A percentile compares a stretch with the other conserved stretches of the same genome.
These are phyloP conservation scores for Scaptomyza flava DNA, from an alignment of 2,888 invertebrate genomes.

Conservation along the genomic window DNA sequence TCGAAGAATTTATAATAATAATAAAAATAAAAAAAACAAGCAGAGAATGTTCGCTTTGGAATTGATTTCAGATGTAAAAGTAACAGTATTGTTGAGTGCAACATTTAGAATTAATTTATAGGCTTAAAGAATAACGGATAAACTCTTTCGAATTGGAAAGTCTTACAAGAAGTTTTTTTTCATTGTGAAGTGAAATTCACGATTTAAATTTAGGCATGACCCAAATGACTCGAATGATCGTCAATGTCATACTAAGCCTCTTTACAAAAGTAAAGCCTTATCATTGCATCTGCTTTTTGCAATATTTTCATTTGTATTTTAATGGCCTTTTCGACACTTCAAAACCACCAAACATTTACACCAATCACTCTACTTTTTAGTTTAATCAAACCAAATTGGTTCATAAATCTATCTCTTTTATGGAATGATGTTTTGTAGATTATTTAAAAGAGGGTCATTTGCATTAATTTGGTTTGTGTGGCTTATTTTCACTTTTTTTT, in stretches of 20 bases:
- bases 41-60: slow-evolving; percentile 43
- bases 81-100: slow-evolving; percentile 32
- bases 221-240: slow-evolving; percentile 24
- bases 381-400: slow-evolving; percentile 38
- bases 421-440: slow-evolving; percentile 16
- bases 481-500: slow-evolving; percentile 56
- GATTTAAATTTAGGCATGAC: slow-evolving; percentile 18
- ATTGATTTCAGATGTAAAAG: slow-evolving; percentile 28
- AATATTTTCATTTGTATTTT: slow-evolving; percentile 39
- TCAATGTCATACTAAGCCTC: slow-evolving; percentile 35
- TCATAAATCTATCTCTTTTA: slow-evolving; percentile 53
- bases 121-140: slow-evolving; percentile 2
- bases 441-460: slow-evolving; percentile 50
- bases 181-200: slow-evolving; percentile 35
- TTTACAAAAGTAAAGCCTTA: slow-evolving; percentile 21
- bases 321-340: slow-evolving; percentile 39
- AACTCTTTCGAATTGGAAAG: slow-evolving; percentile 38
- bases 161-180: slow-evolving; percentile 18
- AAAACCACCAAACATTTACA: slow-evolving; percentile 26
- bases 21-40: slow-evolving; percentile 22
- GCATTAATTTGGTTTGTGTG: slow-evolving; percentile 19
- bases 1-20: slow-evolving; percentile 5
- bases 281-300: slow-evolving; percentile 29
- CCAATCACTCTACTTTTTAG: slow-evolving; percentile 22
- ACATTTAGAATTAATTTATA: slow-evolving; percentile 27